These are phyloP conservation scores for Netelia fuscicornis DNA, from an alignment of 2,888 invertebrate species.

Conservation along the genomic window DNA sequence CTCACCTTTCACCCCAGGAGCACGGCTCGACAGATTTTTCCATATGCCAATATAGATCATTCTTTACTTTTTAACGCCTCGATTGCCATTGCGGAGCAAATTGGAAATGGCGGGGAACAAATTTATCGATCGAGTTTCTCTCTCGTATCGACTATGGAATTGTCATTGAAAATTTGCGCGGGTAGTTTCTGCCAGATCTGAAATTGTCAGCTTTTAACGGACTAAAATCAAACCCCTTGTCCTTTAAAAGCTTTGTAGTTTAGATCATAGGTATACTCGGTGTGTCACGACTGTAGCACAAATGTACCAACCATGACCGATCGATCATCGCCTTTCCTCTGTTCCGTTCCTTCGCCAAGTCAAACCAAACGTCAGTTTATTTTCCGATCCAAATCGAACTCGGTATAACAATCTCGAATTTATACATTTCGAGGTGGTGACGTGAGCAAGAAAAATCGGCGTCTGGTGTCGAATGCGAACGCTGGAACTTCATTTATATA, in stretches of 20 bases:
- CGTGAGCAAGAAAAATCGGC: slow-evolving; percentile 26
- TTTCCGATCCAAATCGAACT: slow-evolving; percentile 18
- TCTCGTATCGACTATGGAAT: background rate
- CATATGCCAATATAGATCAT: background rate
- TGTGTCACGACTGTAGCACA: too few species aligned
- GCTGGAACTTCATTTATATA: slow-evolving; percentile 1
- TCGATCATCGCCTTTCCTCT: too few species aligned
- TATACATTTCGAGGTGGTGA: slow-evolving; percentile 16
- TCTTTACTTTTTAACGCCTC: background rate
- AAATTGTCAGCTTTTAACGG: too few species aligned
- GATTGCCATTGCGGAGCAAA: background rate
- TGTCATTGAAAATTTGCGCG: too few species aligned
- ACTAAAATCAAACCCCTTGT: too few species aligned
- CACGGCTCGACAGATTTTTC: slow-evolving; percentile 21
- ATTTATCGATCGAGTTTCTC: background rate
- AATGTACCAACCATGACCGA: too few species aligned
- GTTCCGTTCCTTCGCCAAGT: background rate
- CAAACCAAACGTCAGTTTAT: slow-evolving; percentile 26
- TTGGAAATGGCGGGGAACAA: background rate
- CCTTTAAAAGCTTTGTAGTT: too few species aligned
- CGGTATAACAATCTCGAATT: slow-evolving; percentile 15
- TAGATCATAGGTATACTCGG: too few species aligned
- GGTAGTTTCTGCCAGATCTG: too few species aligned
- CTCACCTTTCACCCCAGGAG: background rate
- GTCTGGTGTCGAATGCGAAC: slow-evolving; percentile 37